phyloP scores from a whole-genome alignment of 2,797 vertebrate genomes.

The Sparidentex hasta region DNA sequence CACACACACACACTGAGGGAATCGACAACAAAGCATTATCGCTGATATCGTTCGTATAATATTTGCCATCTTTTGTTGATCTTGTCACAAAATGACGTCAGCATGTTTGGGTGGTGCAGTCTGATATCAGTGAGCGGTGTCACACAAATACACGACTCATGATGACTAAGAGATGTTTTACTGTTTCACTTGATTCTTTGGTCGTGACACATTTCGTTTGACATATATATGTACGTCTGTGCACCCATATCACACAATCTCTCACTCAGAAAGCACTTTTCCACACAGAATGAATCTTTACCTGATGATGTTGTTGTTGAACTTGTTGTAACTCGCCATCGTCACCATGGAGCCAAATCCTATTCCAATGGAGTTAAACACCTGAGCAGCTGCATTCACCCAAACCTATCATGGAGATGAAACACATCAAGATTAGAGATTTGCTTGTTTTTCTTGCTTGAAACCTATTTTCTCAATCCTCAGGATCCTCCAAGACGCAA shows the following conservation, averaged over 20 bases:
- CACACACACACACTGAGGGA: too few relatives aligned
- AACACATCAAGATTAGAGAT: constrained; percentile 4
- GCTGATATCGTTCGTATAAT: too few relatives aligned
- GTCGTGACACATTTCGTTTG: too few relatives aligned
- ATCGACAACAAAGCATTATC: not conserved
- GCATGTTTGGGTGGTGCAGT: too few relatives aligned
- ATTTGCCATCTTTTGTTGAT: too few relatives aligned
- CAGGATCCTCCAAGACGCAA: not conserved
- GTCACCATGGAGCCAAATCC: constrained; percentile 86
- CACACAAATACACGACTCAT: too few relatives aligned
- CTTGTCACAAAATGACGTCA: too few relatives aligned
- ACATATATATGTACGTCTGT: too few relatives aligned
- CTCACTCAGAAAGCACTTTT: not conserved
- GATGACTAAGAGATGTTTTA: too few relatives aligned
- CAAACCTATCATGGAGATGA: constrained; percentile 76
- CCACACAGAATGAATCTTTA: constrained; percentile 41
- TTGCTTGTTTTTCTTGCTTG: not conserved
- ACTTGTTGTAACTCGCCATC: constrained; percentile 88
- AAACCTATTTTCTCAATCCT: not conserved
- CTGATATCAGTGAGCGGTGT: too few relatives aligned
- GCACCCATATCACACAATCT: too few relatives aligned
- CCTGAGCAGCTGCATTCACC: constrained; percentile 87
- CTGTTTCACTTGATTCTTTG: too few relatives aligned
- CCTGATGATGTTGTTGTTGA: constrained; percentile 85
- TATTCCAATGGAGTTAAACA: constrained; percentile 87